Conservation (phyloP, 1,140 invertebrate genomes). For the Arion vulgaris region DNA sequence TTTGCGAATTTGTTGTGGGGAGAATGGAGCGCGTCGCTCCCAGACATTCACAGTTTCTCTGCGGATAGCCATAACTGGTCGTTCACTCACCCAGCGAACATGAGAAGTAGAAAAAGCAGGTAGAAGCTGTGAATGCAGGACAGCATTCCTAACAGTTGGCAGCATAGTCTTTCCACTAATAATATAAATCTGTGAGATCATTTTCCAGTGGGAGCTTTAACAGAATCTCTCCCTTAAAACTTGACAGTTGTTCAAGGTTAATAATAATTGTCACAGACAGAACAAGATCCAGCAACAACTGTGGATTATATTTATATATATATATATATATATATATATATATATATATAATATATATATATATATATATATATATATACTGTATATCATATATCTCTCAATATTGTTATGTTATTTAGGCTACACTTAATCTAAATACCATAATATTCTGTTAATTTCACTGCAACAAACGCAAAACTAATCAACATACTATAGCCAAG, state of each 20-base stretch:
- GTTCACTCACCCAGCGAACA: slow-evolving; percentile 16
- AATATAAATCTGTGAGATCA: background rate
- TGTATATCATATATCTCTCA: too few species aligned
- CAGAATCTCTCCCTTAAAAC: background rate
- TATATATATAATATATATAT: too few species aligned
- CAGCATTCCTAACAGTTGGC: slow-evolving; percentile 6
- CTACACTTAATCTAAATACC: too few species aligned
- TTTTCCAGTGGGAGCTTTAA: background rate
- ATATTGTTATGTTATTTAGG: too few species aligned
- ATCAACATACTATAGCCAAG: too few species aligned
- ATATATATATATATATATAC: too few species aligned
- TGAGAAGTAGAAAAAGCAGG: background rate
- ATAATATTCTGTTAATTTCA: too few species aligned
- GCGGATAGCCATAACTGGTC: slow-evolving; percentile 71
- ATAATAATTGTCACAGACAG: background rate
- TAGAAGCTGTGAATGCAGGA: slow-evolving; percentile 3
- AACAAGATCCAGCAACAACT: background rate
- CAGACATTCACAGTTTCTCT: slow-evolving; percentile 97
- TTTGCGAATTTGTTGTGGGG: slow-evolving; percentile 91
- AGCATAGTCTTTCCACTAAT: background rate
- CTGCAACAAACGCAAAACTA: too few species aligned
- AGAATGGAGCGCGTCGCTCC: slow-evolving; percentile 96
- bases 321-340: too few species aligned
- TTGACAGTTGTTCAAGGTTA: background rate
- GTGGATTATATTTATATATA: too few species aligned